Percentiles rank a stretch among this genome's conserved stretches.
These are phyloP conservation scores for Troides oblongomaculatus DNA, from an alignment of 2,888 invertebrate species.

Conservation along the genomic window DNA sequence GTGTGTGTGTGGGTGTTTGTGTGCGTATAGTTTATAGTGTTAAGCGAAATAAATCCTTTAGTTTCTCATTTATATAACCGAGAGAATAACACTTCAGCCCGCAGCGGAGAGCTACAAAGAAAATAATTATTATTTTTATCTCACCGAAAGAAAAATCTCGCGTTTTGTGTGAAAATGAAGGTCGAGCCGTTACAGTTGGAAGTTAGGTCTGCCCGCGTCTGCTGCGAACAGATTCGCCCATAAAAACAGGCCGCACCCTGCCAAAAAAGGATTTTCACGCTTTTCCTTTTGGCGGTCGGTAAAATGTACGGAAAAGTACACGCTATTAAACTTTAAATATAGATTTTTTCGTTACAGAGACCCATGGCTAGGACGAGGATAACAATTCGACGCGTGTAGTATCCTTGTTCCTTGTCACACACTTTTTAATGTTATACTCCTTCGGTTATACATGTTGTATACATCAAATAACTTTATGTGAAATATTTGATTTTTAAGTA, in stretches of 20 bases:
- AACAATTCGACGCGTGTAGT: no score
- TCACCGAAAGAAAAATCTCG: not conserved
- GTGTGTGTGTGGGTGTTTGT: no score
- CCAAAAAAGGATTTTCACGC: conserved; percentile 15
- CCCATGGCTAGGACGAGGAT: no score
- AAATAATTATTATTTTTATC: not conserved
- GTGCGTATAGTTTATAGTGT: no score
- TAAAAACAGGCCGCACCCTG: conserved; percentile 13
- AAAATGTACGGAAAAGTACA: not conserved
- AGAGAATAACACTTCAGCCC: not conserved
- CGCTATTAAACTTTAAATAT: not conserved
- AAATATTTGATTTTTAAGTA: no score
- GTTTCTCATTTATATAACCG: not conserved
- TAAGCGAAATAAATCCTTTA: no score
- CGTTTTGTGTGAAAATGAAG: conserved; percentile 18
- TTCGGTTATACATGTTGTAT: no score
- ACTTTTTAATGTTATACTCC: no score
- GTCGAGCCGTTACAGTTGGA: conserved; percentile 12
- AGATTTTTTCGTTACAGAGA: not conserved
- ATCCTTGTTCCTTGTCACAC: no score
- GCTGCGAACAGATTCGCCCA: conserved; percentile 15
- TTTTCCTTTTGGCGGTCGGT: conserved; percentile 5
- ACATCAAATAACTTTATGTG: no score
- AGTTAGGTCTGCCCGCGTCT: conserved; percentile 11
- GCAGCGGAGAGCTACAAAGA: not conserved